These are phyloP conservation scores for Zaprionus africanus DNA, from an alignment of 1,140 invertebrate genomes.

Conservation along the genomic window DNA sequence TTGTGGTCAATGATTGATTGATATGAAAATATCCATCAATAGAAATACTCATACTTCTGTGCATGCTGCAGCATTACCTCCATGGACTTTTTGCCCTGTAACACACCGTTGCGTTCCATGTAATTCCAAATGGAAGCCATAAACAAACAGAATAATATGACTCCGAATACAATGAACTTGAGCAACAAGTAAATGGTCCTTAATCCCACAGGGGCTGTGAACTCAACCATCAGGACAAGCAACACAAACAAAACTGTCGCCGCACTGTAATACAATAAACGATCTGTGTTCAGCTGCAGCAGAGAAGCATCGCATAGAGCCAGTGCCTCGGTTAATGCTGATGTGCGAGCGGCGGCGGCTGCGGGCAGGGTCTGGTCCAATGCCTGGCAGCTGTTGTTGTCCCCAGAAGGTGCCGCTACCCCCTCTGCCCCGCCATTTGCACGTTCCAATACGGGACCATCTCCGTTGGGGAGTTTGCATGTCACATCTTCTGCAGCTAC, in stretches of 20 bases:
- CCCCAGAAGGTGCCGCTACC: neutral
- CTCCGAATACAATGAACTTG: constrained; percentile 87
- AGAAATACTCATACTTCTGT: constrained; percentile 74
- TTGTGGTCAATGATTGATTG: neutral
- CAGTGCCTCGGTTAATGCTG: constrained; percentile 87
- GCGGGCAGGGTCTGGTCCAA: constrained; percentile 38
- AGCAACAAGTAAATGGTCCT: constrained; percentile 85
- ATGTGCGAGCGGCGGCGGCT: constrained; percentile 57
- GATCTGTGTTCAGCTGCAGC: constrained; percentile 86
- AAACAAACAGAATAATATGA: constrained; percentile 89
- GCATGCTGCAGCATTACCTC: constrained; percentile 85
- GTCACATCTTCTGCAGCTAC: constrained; percentile 17
- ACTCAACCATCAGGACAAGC: constrained; percentile 83
- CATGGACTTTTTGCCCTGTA: constrained; percentile 88
- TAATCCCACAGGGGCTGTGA: constrained; percentile 82
- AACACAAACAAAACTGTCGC: constrained; percentile 85
- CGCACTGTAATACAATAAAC: constrained; percentile 86
- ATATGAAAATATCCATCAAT: constrained; percentile 28
- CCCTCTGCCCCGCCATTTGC: neutral
- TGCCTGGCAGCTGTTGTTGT: constrained; percentile 14
- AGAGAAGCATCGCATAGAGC: constrained; percentile 87
- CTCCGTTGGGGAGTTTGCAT: constrained; percentile 19
- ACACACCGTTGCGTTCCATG: constrained; percentile 90
- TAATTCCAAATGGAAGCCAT: constrained; percentile 92
- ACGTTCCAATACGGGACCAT: neutral